These are phyloP conservation scores for Lepidostoma basale DNA, from an alignment of 1,140 invertebrate genomes.

Conservation along the genomic window DNA sequence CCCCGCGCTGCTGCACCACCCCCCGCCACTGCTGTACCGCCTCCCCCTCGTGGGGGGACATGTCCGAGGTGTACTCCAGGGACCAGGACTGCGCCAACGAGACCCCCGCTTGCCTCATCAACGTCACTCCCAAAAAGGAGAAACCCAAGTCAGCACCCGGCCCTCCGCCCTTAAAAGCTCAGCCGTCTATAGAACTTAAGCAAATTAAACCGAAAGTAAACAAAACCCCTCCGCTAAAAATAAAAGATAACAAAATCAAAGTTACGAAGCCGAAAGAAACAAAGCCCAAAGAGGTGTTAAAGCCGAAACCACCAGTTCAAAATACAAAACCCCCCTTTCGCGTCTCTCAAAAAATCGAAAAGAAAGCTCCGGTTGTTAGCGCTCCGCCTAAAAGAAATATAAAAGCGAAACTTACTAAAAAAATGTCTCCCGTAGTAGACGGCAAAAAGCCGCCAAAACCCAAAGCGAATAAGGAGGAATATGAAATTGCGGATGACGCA, in stretches of 20 bases:
- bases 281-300: conserved; percentile 30
- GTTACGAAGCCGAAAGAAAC: conserved; percentile 29
- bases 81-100: conserved; percentile 56
- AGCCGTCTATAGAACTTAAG: conserved; percentile 18
- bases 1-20: conserved; percentile 52
- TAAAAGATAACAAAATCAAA: conserved; percentile 32
- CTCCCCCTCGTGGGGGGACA: conserved; percentile 49
- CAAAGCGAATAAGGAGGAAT: conserved; percentile 54
- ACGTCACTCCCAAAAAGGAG: conserved; percentile 53
- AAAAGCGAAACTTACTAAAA: conserved; percentile 30
- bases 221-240: conserved; percentile 25
- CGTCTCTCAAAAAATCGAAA: conserved; percentile 28
- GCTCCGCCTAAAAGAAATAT: conserved; percentile 33
- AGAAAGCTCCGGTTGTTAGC: conserved; percentile 32
- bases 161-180: conserved; percentile 29
- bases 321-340: conserved; percentile 10
- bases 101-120: conserved; percentile 58
- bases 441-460: conserved; percentile 46
- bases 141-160: conserved; percentile 48
- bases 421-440: conserved; percentile 27
- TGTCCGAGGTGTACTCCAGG: conserved; percentile 58
- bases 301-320: conserved; percentile 18
- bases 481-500: conserved; percentile 66
- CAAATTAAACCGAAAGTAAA: conserved; percentile 33
- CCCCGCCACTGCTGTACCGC: conserved; percentile 55